Evolutionary conservation across 2,797 vertebrate species (phyloP), one percentile per base, ranked within the genome.

Genomic region (Gobionotothen gibberifrons): DNA sequence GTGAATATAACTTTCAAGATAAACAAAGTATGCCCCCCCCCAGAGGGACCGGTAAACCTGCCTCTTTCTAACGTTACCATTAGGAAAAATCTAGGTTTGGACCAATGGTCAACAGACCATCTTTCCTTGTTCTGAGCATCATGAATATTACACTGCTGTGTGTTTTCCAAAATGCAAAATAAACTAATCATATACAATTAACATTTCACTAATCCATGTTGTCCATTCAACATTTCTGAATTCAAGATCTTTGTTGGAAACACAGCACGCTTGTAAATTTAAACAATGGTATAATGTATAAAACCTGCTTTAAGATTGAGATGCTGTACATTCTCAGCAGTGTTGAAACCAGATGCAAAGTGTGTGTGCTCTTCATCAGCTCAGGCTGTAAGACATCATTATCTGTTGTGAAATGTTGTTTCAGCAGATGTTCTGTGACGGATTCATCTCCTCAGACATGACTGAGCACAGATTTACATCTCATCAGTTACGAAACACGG

Each of bases 371-470:
- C 57, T 44, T 59, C 32, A 44, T 75, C 44, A 70, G 6, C 56
- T 26, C 13, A 64, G n/a, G 11, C 60, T 58, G 2, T 16, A 51
- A 63, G 43, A 70, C 72, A 60, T 68, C 15, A 40, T 59, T 47
- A 64, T 72, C 36, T 75, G 43, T 64, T 69, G 42, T n/a, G 10
- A 78, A 68, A 53, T 47, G 48, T 66, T 40, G 26, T 13, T 62
- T 42, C n/a, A 58, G 55, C 68, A 58, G 21, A 51, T 62, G 56
- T 62, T 75, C 55, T 65, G 53, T 55, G 47, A 63, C 16, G 44
- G 55, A 64, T 46, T 74, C 46, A 65, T 60, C 19, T 55, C 48
- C 26, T 26, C 26, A 26, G 26, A 26, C 26, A 26, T 26, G 26
- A 26, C 26, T 26, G 26, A 26, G 26, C 26, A 26, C 26, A 26